These are phyloP conservation scores for Lepilemur ruficaudatus DNA, from an alignment of 2,797 vertebrate species.

Conservation along the genomic window DNA sequence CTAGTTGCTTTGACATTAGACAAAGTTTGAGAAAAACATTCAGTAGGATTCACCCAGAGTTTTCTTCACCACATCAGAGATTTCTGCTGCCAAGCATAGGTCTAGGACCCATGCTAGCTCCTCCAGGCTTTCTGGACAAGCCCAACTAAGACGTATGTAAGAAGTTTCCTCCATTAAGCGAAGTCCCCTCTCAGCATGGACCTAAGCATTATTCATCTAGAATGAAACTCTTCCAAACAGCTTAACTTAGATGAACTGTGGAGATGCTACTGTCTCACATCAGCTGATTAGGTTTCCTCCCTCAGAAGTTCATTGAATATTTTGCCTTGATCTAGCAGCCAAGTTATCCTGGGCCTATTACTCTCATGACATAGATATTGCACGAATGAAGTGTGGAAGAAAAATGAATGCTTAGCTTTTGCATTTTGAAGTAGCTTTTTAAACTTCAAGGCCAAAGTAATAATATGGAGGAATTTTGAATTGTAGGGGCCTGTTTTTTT, in stretches of 20 bases:
- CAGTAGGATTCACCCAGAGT: neutral
- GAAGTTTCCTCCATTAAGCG: neutral
- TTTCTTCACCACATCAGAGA: neutral
- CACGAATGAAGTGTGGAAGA: neutral
- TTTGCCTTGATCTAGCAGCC: neutral
- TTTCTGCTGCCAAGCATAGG: neutral
- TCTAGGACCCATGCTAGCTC: neutral
- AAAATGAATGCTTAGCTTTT: neutral
- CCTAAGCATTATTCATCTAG: neutral
- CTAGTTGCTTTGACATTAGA: neutral
- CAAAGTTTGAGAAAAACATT: neutral
- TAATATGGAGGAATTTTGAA: slow-evolving; percentile 18
- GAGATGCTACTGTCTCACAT: neutral
- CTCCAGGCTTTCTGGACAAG: neutral
- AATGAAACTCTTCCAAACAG: neutral
- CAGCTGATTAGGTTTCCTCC: neutral
- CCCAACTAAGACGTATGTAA: neutral
- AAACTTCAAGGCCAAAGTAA: neutral
- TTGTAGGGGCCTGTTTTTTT: neutral
- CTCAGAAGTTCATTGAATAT: neutral
- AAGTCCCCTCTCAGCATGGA: neutral
- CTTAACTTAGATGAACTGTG: neutral
- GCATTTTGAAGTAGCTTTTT: neutral
- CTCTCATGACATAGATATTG: neutral
- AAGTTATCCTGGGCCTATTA: neutral